Base-by-base conservation (phyloP, 2,113 vertebrate species). In the Gymnogyps californianus region DNA sequence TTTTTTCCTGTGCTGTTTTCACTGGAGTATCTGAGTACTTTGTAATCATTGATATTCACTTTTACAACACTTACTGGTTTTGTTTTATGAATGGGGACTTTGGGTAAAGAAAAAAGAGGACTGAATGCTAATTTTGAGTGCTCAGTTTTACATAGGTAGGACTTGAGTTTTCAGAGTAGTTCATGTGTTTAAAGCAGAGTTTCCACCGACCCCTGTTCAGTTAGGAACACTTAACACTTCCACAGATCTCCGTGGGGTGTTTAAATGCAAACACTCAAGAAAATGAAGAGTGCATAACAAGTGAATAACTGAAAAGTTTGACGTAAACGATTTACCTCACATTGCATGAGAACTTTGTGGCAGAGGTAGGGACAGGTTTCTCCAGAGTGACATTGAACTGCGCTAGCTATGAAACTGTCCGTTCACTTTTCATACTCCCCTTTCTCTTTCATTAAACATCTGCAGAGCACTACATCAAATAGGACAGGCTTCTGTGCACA, bases 401-500 rank as follows among this genome's bases (percentile, higher is more conserved):
- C 0, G 0, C 18, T 52, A 52, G 38, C 78, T 94, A 18, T 75
- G 89, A 72, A 89, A 78, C 80, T 91, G 64, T 83, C 72, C 9
- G 0, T 81, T 93, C 79, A 16, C 87, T 94, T 87, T 80, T 67
- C 42, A 42, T 91, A 58, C 42, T 89, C 51, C 51, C 36, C 14
- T 77, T 96, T 80, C 55, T 84, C 69, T 94, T 91, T 87, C 32
- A 78, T 78, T 87, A 75, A 81, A 84, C 20, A 38, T 89, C 89
- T 2, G 1, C 29, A 64, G 87, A 81, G 26, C 12, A 16, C 87
- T 89, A 38, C 26, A 78, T 91, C 64, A 94, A 67, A 51, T 87
- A 93, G 92, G 77, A 82, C 59, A 94, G 47, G 47, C 69, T 87
- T 91, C 94, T 91, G 15, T 93, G 83, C 77, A 84, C 77, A 94